Conservation (phyloP, 2,113 vertebrate species). For the Rynchops niger region DNA sequence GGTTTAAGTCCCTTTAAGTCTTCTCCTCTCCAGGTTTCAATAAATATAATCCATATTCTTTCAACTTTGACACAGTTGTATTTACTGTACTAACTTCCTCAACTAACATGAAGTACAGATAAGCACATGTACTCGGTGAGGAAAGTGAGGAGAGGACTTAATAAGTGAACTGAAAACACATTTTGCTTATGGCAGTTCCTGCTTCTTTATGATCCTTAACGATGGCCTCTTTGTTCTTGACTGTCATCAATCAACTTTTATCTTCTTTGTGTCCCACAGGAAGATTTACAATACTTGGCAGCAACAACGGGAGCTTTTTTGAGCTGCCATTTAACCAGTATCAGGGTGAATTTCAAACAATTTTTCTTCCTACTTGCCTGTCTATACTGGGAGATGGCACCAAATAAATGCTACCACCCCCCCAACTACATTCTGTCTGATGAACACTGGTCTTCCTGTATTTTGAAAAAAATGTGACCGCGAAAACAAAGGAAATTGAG, state of each 20-base stretch:
- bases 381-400: not conserved
- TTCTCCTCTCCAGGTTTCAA: not conserved
- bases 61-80: not conserved
- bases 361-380: not conserved
- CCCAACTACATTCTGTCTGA: not conserved
- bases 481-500: not conserved
- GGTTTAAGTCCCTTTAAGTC: not conserved
- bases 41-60: not conserved
- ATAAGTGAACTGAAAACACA: not conserved
- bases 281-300: not conserved
- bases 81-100: not conserved
- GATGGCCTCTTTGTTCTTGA: not conserved
- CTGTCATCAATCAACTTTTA: not conserved
- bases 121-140: not conserved
- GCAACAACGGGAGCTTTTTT: not conserved
- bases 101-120: not conserved
- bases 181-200: not conserved
- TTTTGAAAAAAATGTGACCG: not conserved
- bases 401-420: not conserved
- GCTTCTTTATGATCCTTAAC: not conserved
- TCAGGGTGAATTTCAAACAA: not conserved
- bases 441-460: not conserved
- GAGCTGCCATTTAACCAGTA: not conserved
- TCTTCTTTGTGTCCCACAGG: not conserved
- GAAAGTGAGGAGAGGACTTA: not conserved